Base-by-base conservation (phyloP, 1,140 invertebrate species). In the Pollicipes pollicipes region DNA sequence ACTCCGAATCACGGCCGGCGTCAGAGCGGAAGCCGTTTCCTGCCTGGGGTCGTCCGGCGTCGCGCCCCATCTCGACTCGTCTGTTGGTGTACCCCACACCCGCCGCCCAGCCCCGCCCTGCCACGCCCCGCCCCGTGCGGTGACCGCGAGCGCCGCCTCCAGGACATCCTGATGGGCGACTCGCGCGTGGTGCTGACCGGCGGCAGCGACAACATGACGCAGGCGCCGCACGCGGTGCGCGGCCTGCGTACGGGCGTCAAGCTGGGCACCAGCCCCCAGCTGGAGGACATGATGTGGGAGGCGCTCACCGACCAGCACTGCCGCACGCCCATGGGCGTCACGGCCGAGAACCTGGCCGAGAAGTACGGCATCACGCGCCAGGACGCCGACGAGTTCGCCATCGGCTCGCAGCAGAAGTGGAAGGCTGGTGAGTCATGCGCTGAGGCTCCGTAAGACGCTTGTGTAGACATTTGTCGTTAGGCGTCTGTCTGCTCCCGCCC, bases 171-270 rank as follows among this genome's bases (percentile, higher is more conserved):
- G 69, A 82, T 88, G 29, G 93, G 95, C 32, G 88, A 90, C 76
- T 88, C 93, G 4, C 86, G 90, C 74, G 87, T 99, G 72, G 91
- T 92, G 6, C 78, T 99, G 16, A 88, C 93, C 70, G 95, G 94
- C 68, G 95, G 95, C 8, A 85, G 88, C 32, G 96, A 99, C 78
- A 97, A 90, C 78, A 99, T 99, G 96, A 95, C 90, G 30, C 89
- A 93, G 81, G 82, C 88, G n/a, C 97, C 97, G 0, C 97, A 91
- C 80, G 85, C 88, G 29, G 89, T 95, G 0, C 83, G 96, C 66
- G 88, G 90, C 74, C 82, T 93, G 29, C 83, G 97, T n/a, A 98
- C 96, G 83, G 97, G 97, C 26, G 90, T 91, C 24, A 84, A 84
- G 16, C 81, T 99, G 3, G 95, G 96, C 0, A 80, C 82, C 64